A percentile compares a stretch with the other conserved stretches of the same genome.
These are phyloP conservation scores for Merops nubicus DNA, from an alignment of 2,113 vertebrate genomes.

Conservation along the genomic window DNA sequence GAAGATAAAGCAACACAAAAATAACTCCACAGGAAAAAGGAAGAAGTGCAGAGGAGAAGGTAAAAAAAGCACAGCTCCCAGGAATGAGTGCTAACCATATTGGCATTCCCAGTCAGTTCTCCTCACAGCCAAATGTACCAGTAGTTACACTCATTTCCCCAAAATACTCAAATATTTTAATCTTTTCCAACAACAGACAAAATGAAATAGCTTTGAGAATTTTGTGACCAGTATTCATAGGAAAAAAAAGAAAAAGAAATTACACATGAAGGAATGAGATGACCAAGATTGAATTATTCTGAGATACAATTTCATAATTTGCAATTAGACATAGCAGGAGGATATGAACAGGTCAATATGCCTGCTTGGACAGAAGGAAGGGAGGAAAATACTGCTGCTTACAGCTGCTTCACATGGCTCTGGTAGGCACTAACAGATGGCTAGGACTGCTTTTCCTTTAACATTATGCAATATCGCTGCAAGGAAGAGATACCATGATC, in stretches of 20 bases:
- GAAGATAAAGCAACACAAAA: neutral
- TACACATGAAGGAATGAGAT: neutral
- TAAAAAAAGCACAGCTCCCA: neutral
- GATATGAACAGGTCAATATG: neutral
- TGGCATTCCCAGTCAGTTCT: neutral
- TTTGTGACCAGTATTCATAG: neutral
- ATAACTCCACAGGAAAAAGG: neutral
- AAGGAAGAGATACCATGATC: neutral
- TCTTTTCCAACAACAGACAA: neutral
- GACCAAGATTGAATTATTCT: neutral
- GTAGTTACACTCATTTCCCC: neutral
- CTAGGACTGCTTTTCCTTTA: neutral
- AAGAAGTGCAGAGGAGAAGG: accelerated
- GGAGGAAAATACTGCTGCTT: constrained; percentile 41
- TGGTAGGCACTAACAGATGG: constrained; percentile 43
- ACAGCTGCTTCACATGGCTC: constrained; percentile 39
- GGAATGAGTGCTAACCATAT: neutral
- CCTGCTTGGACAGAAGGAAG: constrained; percentile 27
- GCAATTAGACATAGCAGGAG: neutral
- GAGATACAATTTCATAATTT: neutral
- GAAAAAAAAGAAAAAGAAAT: neutral
- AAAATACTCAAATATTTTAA: neutral
- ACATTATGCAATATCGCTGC: neutral
- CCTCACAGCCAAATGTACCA: neutral
- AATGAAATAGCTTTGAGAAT: neutral